These are phyloP conservation scores for Xiphydria camelus DNA, from an alignment of 2,888 invertebrate species.

Conservation along the genomic window DNA sequence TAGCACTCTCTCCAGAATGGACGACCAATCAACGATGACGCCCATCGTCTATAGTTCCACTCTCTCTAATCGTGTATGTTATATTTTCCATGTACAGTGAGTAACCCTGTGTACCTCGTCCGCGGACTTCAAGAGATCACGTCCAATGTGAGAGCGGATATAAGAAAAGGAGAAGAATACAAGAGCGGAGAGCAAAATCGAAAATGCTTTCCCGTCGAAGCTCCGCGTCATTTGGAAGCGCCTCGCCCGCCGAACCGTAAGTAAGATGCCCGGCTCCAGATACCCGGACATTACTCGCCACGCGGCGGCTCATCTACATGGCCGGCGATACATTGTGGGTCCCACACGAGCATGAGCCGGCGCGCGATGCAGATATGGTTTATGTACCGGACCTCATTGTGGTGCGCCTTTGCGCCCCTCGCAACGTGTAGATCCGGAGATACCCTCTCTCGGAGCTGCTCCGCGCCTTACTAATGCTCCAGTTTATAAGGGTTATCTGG, in stretches of 20 bases:
- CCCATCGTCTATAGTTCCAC: no score
- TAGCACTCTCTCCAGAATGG: no score
- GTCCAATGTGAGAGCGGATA: no score
- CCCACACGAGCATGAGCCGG: conserved; percentile 9
- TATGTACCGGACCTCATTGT: conserved; percentile 50
- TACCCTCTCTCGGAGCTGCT: conserved; percentile 33
- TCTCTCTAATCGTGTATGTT: no score
- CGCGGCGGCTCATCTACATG: conserved; percentile 32
- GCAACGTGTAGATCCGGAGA: conserved; percentile 45
- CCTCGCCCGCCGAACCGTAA: background rate
- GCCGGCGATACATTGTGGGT: conserved; percentile 16
- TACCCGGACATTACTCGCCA: conserved; percentile 30
- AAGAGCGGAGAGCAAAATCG: no score
- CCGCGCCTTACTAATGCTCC: conserved; percentile 53
- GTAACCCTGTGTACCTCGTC: no score
- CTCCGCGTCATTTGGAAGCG: conserved; percentile 1
- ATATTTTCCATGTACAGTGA: no score
- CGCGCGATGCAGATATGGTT: conserved; percentile 53
- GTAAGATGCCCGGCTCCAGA: conserved; percentile 30
- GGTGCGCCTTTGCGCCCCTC: conserved; percentile 29
- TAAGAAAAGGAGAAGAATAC: no score
- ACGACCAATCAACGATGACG: no score
- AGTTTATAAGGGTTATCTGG: conserved; percentile 53
- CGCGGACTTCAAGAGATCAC: no score
- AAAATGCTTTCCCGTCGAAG: no score